Base-by-base conservation (phyloP, 1,140 invertebrate species). In the Camponotus vicinus region DNA sequence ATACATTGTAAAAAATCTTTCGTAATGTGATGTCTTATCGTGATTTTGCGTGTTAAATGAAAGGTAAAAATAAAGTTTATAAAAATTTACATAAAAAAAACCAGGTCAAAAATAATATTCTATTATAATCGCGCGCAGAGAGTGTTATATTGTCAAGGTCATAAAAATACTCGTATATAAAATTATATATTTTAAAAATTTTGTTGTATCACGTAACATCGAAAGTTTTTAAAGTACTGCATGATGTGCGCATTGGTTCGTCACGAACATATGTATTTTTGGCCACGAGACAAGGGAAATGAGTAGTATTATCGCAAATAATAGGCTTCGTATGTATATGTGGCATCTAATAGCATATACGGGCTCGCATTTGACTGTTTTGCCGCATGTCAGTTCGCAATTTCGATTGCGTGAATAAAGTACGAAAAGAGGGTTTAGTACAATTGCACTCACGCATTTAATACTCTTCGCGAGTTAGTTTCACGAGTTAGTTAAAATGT, bases 381-480 rank as follows among this genome's bases (percentile, higher is more conserved):
- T 57, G 32, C 69, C 57, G 67, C 69, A 61, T 73, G 79, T 83
- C 27, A 21, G 40, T 32, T 73, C 67, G 27, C 69, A 63, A 59
- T 75, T 75, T 75, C 79, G 69, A 75, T 83, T 73, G 79, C 79
- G 79, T 83, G 79, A n/a, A 40, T 83, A 45, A 83, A 83, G 27
- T 59, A 67, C 67, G 55, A 82, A 52, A 71, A 13, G 52, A 59
- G 78, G 40, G 52, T 70, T 80, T 37, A 9, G 34, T 80, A 57
- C 77, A 80, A 32, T 21, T 69, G 77, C 13, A 70, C 78, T 42
- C 67, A 18, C 52, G 37, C 45, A 34, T 40, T 79, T 32, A 21
- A 69, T 21, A 79, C 45, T 79, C 27, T 66, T 69, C 18, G 52
- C 42, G 42, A 11, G 27, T 34, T 45, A 34, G 5, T 66, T 34